A percentile compares a stretch with the other conserved stretches of the same genome.
These are phyloP conservation scores for Diachasmimorpha longicaudata DNA, from an alignment of 1,140 invertebrate genomes.

Conservation along the genomic window DNA sequence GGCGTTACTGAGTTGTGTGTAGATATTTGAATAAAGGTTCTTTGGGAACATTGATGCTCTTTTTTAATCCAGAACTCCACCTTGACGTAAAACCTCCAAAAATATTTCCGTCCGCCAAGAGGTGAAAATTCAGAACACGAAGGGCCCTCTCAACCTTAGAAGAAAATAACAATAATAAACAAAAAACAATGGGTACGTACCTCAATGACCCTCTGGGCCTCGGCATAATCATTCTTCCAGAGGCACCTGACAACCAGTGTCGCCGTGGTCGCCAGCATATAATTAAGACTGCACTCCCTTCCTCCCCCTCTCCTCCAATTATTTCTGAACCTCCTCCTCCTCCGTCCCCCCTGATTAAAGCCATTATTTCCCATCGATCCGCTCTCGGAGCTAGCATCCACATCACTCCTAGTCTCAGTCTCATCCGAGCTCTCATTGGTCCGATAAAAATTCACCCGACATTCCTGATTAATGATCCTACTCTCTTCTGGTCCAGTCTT, in stretches of 20 bases:
- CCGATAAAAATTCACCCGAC: constrained; percentile 42
- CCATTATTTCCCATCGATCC: constrained; percentile 29
- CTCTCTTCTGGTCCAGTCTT: neutral
- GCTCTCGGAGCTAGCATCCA: constrained; percentile 42
- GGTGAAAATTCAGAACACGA: no score
- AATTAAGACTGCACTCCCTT: constrained; percentile 43
- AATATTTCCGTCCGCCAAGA: no score
- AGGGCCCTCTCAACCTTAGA: no score
- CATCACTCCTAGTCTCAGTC: constrained; percentile 38
- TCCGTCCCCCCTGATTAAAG: constrained; percentile 24
- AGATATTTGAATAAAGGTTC: no score
- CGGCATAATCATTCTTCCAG: constrained; percentile 48
- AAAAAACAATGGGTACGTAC: constrained; percentile 30
- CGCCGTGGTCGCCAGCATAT: constrained; percentile 49
- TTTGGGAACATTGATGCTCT: no score
- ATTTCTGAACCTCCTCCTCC: constrained; percentile 33
- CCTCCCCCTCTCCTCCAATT: constrained; percentile 14
- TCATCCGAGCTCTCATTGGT: constrained; percentile 37
- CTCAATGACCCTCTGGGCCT: constrained; percentile 48
- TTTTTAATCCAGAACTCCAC: no score
- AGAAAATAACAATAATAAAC: neutral
- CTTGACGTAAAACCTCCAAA: no score
- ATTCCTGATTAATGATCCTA: constrained; percentile 25
- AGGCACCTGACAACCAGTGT: constrained; percentile 49
- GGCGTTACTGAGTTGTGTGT: no score